phyloP scores from a whole-genome alignment of 92 coral and sea anemone genomes.

The Palythoa grandiflora region DNA sequence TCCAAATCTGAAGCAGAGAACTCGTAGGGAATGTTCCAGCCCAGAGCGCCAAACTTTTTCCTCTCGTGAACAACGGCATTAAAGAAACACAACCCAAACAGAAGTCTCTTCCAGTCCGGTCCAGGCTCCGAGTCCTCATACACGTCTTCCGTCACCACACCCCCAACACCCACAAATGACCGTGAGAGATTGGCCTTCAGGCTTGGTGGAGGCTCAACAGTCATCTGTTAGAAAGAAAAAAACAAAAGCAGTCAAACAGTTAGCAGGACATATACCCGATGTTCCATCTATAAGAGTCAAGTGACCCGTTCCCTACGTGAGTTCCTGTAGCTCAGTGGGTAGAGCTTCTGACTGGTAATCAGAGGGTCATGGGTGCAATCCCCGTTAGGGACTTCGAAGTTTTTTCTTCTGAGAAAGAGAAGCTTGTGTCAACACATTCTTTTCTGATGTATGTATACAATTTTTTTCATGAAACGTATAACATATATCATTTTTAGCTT shows the following conservation, averaged over 20 bases:
- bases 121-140: slow-evolving; percentile 95
- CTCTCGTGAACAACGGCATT: slow-evolving; percentile 96
- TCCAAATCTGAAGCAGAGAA: slow-evolving; percentile 94
- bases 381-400: too few species aligned
- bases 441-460: too few species aligned
- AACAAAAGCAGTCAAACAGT: background rate
- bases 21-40: slow-evolving; percentile 98
- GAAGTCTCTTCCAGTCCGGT: slow-evolving; percentile 90
- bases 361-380: too few species aligned
- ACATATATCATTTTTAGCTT: too few species aligned
- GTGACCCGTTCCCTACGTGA: too few species aligned
- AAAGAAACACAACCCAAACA: slow-evolving; percentile 96
- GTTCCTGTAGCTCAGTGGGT: too few species aligned
- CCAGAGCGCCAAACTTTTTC: slow-evolving; percentile 91
- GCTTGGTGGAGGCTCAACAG: slow-evolving; percentile 98
- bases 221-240: slow-evolving; percentile 71
- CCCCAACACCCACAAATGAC: slow-evolving; percentile 92
- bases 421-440: too few species aligned
- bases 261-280: too few species aligned
- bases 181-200: slow-evolving; percentile 94
- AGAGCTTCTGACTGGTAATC: too few species aligned
- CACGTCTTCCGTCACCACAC: slow-evolving; percentile 85
- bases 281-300: too few species aligned
- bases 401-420: too few species aligned
- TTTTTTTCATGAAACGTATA: too few species aligned